phyloP scores from a whole-genome alignment of 2,797 vertebrate species.

The Myiotriccus ornatus region DNA sequence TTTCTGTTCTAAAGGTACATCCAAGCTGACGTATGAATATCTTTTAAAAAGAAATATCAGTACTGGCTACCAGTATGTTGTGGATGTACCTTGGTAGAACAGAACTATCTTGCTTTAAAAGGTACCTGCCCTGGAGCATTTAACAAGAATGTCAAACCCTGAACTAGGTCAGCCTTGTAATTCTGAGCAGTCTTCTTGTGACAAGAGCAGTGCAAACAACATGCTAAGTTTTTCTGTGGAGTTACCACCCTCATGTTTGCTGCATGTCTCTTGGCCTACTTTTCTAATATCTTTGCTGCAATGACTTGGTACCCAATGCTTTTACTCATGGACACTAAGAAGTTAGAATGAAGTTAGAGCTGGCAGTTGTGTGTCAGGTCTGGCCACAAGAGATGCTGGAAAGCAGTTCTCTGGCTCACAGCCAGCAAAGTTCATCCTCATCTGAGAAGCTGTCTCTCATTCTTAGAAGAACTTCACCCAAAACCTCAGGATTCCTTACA shows the following conservation, averaged over 20 bases:
- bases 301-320: not conserved
- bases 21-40: not conserved
- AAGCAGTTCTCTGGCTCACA: not conserved
- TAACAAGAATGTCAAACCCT: not conserved
- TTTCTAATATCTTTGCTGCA: not conserved
- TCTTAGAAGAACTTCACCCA: not conserved
- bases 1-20: not conserved
- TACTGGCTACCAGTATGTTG: not conserved
- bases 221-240: not conserved
- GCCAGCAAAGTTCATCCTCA: not conserved
- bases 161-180: constrained; percentile 35
- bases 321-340: not conserved
- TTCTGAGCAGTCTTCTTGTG: not conserved
- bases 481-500: not conserved
- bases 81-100: not conserved
- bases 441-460: not conserved
- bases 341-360: not conserved
- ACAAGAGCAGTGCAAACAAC: not conserved
- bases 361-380: not conserved
- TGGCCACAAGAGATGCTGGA: not conserved
- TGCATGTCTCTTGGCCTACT: not conserved
- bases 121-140: not conserved
- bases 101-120: not conserved
- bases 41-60: not conserved
- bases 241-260: not conserved